These are phyloP conservation scores for Hapalemur alaotrensis DNA, from an alignment of 2,797 vertebrate species.

Conservation along the genomic window DNA sequence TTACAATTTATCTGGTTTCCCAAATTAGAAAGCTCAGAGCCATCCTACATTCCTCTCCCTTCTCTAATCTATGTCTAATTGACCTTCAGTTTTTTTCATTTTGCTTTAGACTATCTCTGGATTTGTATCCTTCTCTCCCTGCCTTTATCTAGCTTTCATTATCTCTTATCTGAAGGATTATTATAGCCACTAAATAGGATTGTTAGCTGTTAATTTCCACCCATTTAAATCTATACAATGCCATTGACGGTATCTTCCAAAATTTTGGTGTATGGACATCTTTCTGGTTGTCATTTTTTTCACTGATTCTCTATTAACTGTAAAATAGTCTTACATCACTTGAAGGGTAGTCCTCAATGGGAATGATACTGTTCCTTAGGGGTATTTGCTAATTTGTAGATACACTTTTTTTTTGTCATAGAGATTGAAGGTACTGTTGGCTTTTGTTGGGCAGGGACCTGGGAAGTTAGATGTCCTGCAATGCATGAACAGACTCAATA, in stretches of 20 bases:
- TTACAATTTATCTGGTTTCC: background rate
- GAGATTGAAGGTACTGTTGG: background rate
- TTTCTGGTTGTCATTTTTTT: conserved; percentile 31
- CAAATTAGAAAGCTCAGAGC: conserved; percentile 9
- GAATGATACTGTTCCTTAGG: background rate
- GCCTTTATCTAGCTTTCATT: background rate
- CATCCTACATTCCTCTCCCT: background rate
- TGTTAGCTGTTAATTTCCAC: background rate
- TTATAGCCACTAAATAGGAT: background rate
- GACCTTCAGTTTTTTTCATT: background rate
- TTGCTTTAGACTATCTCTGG: background rate
- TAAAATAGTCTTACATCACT: background rate
- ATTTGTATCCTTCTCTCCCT: background rate
- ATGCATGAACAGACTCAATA: background rate
- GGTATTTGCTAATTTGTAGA: background rate
- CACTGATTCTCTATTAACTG: background rate
- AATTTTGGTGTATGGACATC: background rate
- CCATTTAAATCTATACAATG: background rate
- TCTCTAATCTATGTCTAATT: background rate
- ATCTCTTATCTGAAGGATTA: background rate
- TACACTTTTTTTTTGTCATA: background rate
- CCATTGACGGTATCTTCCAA: background rate
- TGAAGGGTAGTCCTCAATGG: background rate
- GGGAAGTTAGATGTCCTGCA: background rate
- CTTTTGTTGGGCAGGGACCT: background rate